These are phyloP conservation scores for Microplitis demolitor DNA, from an alignment of 1,140 invertebrate genomes.

Conservation along the genomic window DNA sequence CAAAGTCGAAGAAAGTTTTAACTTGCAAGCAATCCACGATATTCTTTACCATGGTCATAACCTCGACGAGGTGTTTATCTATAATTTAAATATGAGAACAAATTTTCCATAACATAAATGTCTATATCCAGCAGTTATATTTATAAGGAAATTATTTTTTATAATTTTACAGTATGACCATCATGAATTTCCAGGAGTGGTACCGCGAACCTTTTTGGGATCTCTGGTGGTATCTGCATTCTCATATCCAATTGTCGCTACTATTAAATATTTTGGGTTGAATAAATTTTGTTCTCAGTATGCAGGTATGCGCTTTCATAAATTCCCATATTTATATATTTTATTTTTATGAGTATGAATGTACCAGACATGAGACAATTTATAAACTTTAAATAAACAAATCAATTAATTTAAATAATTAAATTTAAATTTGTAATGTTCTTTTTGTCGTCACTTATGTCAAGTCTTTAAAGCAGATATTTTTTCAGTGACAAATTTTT, in stretches of 20 bases:
- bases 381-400: too few species aligned
- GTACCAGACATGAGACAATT: too few species aligned
- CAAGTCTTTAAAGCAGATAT: too few species aligned
- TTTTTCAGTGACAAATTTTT: too few species aligned
- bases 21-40: slow-evolving; percentile 97
- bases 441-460: too few species aligned
- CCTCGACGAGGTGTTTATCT: slow-evolving; percentile 74
- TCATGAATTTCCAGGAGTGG: slow-evolving; percentile 96
- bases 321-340: slow-evolving; percentile 31
- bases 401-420: too few species aligned
- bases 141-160: slow-evolving; percentile 13
- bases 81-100: neutral
- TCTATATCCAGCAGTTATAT: neutral
- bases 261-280: slow-evolving; percentile 72
- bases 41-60: slow-evolving; percentile 87
- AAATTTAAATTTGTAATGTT: too few species aligned
- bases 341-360: slow-evolving; percentile 1
- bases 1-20: slow-evolving; percentile 99
- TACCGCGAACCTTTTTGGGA: slow-evolving; percentile 95
- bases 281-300: slow-evolving; percentile 91
- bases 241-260: slow-evolving; percentile 75
- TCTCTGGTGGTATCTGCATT: slow-evolving; percentile 83
- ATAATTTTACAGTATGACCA: slow-evolving; percentile 89
- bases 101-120: neutral
- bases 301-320: slow-evolving; percentile 73